These are phyloP conservation scores for Callosobruchus maculatus DNA, from an alignment of 2,888 invertebrate species.

Conservation along the genomic window DNA sequence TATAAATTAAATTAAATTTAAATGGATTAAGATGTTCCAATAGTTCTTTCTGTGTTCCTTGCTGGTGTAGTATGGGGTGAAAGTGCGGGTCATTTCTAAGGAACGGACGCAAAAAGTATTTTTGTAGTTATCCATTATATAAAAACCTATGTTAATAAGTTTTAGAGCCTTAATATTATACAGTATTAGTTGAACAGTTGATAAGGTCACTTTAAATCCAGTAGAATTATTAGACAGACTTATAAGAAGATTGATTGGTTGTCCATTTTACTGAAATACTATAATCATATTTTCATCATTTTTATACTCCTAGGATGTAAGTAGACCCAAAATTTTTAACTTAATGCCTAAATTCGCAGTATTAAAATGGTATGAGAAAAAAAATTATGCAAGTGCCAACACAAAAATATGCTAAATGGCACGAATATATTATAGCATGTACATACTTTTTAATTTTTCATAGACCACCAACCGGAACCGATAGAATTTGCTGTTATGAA, in stretches of 20 bases:
- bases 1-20: too few species aligned
- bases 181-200: slow-evolving; percentile 39
- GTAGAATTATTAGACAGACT: slow-evolving; percentile 10
- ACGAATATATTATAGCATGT: neutral
- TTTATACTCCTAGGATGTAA: neutral
- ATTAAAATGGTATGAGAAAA: neutral
- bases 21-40: too few species aligned
- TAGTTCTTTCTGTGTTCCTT: neutral
- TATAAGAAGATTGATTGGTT: slow-evolving; percentile 13
- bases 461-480: neutral
- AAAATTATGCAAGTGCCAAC: neutral
- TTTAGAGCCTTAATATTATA: slow-evolving; percentile 42
- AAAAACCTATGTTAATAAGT: slow-evolving; percentile 14
- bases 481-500: too few species aligned
- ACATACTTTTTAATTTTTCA: neutral
- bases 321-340: neutral
- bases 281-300: slow-evolving; percentile 28
- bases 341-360: neutral
- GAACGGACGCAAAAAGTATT: neutral
- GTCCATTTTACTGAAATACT: slow-evolving; percentile 27
- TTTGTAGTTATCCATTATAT: slow-evolving; percentile 6
- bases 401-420: neutral
- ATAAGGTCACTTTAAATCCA: slow-evolving; percentile 23
- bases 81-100: neutral
- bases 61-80: neutral